These are phyloP conservation scores for Symphodus melops DNA, from an alignment of 2,113 vertebrate species.

Conservation along the genomic window DNA sequence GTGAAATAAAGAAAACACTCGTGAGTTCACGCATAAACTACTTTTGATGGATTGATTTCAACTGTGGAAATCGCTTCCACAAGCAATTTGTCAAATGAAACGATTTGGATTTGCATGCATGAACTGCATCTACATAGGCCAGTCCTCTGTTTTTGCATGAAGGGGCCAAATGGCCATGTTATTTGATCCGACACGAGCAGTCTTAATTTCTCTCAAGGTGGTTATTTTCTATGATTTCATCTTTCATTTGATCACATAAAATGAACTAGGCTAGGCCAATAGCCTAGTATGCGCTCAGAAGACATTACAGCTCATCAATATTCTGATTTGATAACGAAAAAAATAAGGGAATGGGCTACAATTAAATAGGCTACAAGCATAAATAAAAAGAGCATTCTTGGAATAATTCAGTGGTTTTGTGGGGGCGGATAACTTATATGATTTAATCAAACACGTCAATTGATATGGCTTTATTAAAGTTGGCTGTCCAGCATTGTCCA, in stretches of 20 bases:
- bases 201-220: not conserved
- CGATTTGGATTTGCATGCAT: conserved; percentile 55
- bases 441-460: no score
- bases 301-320: no score
- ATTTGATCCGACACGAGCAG: not conserved
- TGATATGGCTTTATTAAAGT: no score
- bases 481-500: no score
- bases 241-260: not conserved
- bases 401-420: no score
- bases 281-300: no score
- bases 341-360: no score
- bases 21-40: not conserved
- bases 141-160: conserved; percentile 51
- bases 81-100: not conserved
- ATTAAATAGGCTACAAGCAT: no score
- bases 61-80: not conserved
- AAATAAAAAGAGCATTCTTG: no score
- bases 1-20: not conserved
- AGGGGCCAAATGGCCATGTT: not conserved
- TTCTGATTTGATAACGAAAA: no score
- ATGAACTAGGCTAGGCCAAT: no score
- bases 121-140: not conserved
- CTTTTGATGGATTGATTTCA: not conserved
- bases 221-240: not conserved
- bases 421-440: no score